Evolutionary conservation across 2,113 vertebrate genomes (phyloP).

Genomic region (Colistium nudipinnis): DNA sequence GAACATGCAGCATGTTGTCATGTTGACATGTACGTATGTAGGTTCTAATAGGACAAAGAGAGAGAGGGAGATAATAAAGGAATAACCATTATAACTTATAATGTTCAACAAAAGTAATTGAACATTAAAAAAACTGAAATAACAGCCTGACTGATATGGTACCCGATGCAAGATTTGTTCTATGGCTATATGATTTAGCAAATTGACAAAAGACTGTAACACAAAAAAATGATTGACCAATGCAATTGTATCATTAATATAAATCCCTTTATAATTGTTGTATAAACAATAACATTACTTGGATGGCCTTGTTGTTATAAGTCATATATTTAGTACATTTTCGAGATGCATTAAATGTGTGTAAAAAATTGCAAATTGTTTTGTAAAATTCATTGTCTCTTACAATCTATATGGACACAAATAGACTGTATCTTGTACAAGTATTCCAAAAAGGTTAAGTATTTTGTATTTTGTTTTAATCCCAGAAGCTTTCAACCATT

Average conservation of each 20-base stretch:
- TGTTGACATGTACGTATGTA: no score
- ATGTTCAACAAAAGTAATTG: no score
- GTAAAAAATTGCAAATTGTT: not conserved
- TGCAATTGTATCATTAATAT: no score
- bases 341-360: not conserved
- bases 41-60: not conserved
- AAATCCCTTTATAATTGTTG: no score
- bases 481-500: not conserved
- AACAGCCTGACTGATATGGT: no score
- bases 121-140: no score
- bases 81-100: not conserved
- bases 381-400: conserved; percentile 1
- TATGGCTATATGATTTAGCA: not conserved
- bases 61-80: not conserved
- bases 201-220: no score
- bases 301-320: conserved; percentile 11
- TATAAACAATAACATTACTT: no score
- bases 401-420: not conserved
- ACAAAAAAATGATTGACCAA: not conserved
- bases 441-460: not conserved
- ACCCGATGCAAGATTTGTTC: no score
- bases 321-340: conserved; percentile 3
- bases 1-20: not conserved
- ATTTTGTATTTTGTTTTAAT: not conserved
- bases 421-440: not conserved